Evolutionary conservation across 2,113 vertebrate genomes (phyloP), one percentile per base, ranked within the genome.

Genomic region (Cyphomyrus discorhynchus): DNA sequence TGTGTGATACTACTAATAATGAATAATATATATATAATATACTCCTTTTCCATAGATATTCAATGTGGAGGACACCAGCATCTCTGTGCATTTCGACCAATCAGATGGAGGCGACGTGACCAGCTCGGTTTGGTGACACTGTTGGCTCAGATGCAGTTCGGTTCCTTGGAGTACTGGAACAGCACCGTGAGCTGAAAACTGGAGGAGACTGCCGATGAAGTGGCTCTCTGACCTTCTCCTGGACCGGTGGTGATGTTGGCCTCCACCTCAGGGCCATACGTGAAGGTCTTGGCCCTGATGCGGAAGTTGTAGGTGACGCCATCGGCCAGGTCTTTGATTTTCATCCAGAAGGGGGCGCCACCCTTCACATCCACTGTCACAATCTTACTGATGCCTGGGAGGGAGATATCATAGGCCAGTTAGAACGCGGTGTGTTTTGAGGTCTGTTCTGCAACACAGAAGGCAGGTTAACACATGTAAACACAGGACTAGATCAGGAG

Each of bases 291-390:
- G 93, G 98, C 98, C 13, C 96, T 93, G 91, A 99, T 97, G 47
- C 97, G 96, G 94, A 99, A 99, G 88, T 97, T 96, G 91, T 99
- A 99, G 0, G 97, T 99, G 92, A 97, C 93, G 0, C 98, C 97
- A 27, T 99, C 98, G 0, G 97, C 96, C 92, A 99, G 94, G 93
- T 99, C 98, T 93, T 96, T 98, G 91, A 99, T 96, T 94, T 99
- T 99, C 94, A 99, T 92, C 98, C 98, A 99, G 91, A 98, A 94
- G 0, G 98, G 98, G 91, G 96, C 96, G 88, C 89, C 95, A 3
- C 97, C 98, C 94, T 98, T 99, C 95, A 99, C 97, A 0, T 99
- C 98, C 95, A 99, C 98, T 0, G 97, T 99, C 88, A 99, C 98
- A 0, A 98, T 98, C 96, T 99, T 99, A 96, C 98, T 99, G 93